These are phyloP conservation scores for Microcebus ravelobensis DNA, from an alignment of 2,113 vertebrate genomes.

Conservation along the genomic window DNA sequence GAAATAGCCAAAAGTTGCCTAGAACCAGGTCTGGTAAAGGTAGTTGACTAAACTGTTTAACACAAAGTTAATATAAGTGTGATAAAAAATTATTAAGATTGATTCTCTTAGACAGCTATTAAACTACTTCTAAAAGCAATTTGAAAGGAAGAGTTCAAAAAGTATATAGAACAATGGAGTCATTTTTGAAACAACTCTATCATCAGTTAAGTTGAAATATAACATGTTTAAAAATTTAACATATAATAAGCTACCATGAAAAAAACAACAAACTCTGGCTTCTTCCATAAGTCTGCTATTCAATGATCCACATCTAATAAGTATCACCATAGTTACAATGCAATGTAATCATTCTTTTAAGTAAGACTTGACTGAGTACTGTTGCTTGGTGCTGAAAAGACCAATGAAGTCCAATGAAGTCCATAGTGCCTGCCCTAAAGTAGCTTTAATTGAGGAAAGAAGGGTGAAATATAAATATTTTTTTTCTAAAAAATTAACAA, in stretches of 20 bases:
- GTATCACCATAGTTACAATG: not conserved
- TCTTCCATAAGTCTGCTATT: not conserved
- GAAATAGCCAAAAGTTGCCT: not conserved
- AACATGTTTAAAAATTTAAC: constrained; percentile 28
- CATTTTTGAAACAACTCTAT: constrained; percentile 7
- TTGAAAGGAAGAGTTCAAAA: not conserved
- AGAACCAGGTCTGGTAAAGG: not conserved
- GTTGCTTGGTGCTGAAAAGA: not conserved
- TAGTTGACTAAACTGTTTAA: not conserved
- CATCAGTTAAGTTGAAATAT: constrained; percentile 9
- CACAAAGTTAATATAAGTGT: not conserved
- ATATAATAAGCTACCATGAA: constrained; percentile 4
- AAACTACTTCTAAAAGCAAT: not conserved
- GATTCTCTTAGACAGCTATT: not conserved
- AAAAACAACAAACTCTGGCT: not conserved
- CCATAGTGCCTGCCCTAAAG: not conserved
- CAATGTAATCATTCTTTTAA: constrained; percentile 1
- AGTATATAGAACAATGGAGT: not conserved
- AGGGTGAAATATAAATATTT: not conserved
- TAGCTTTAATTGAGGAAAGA: not conserved
- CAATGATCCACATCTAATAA: not conserved
- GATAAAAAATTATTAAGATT: not conserved
- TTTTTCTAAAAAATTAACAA: not conserved
- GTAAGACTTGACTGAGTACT: not conserved
- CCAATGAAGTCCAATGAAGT: not conserved